Evolutionary conservation across 2,888 invertebrate genomes (phyloP).

Genomic region (Xanthorhoe designata): DNA sequence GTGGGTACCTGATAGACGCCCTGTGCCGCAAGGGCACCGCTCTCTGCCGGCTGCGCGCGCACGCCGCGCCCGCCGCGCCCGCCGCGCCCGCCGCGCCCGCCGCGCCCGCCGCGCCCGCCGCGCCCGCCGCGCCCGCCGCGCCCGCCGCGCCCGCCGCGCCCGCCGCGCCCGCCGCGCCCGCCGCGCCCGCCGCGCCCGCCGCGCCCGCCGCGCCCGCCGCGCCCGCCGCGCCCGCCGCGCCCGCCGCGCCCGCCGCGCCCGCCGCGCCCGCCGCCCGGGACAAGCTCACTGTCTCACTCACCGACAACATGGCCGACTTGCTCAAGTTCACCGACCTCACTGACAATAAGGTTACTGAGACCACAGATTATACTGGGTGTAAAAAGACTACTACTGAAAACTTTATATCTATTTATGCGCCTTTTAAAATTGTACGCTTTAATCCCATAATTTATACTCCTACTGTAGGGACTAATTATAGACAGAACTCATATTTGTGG

Average conservation of each 20-base stretch:
- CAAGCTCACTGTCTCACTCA: slow-evolving; percentile 82
- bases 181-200: slow-evolving; percentile 82
- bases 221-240: slow-evolving; percentile 62
- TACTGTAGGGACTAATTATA: too few species aligned
- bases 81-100: too few species aligned
- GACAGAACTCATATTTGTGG: too few species aligned
- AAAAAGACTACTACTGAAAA: too few species aligned
- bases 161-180: slow-evolving; percentile 82
- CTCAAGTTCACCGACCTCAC: slow-evolving; percentile 85
- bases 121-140: slow-evolving; percentile 62
- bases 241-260: too few species aligned
- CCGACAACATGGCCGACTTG: slow-evolving; percentile 71
- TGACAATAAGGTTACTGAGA: slow-evolving; percentile 56
- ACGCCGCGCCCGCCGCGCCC: slow-evolving; percentile 45
- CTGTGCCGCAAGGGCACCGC: slow-evolving; percentile 91
- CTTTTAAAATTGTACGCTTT: too few species aligned
- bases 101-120: too few species aligned
- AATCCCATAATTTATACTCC: too few species aligned
- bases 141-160: too few species aligned
- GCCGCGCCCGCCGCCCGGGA: slow-evolving; percentile 63
- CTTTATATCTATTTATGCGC: too few species aligned
- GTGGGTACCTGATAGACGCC: slow-evolving; percentile 92
- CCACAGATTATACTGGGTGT: too few species aligned
- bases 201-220: slow-evolving; percentile 90
- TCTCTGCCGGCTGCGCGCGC: slow-evolving; percentile 86